Base-by-base conservation (phyloP, 1,140 invertebrate genomes). In the Hirudo medicinalis region DNA sequence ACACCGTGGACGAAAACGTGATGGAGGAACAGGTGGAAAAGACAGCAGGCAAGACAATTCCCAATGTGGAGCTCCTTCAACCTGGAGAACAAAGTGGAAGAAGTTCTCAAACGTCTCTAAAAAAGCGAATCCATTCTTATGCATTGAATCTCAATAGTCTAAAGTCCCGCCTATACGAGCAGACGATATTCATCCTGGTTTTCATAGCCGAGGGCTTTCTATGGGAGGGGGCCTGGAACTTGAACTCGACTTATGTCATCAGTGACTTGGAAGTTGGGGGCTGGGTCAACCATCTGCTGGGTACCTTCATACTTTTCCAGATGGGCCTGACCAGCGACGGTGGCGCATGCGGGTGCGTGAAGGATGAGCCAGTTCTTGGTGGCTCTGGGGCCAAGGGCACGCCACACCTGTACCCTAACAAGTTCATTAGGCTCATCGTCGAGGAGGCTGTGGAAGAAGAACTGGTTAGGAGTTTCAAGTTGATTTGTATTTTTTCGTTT, bases 161-260 rank as follows among this genome's bases (percentile, higher is more conserved):
- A 49, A 49, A 49, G 43, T 49, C 4, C 43, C 69, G 27, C 32
- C 69, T 70, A 4, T 70, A 55, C 43, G 69, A 70, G 54, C 36
- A 70, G n/a, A 25, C 29, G 25, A 53, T 70, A 8, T 70, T 53
- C 69, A 6, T 70, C 0, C 22, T 70, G 19, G 49, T 70, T n/a
- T 70, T 54, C 69, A 43, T 22, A 20, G 69, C 49, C 13, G 40
- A 55, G 22, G 8, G 25, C n/a, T 54, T 70, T 54, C 69, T 70
- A 2, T 70, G 69, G 69, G 19, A 53, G 11, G 69, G 69, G 8
- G 36, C n/a, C n/a, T 70, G 69, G 69, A 70, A 70, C n/a, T 43
- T 53, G 20, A 54, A 55, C 29, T 40, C 22, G 3, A 70, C 20
- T 25, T 70, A 49, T 20, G 22, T 70, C 6, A 53, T 70, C 40